A percentile compares a stretch with the other conserved stretches of the same genome.
Conservation (phyloP, 2,113 vertebrate species). For the Phrynocephalus versicolor region DNA sequence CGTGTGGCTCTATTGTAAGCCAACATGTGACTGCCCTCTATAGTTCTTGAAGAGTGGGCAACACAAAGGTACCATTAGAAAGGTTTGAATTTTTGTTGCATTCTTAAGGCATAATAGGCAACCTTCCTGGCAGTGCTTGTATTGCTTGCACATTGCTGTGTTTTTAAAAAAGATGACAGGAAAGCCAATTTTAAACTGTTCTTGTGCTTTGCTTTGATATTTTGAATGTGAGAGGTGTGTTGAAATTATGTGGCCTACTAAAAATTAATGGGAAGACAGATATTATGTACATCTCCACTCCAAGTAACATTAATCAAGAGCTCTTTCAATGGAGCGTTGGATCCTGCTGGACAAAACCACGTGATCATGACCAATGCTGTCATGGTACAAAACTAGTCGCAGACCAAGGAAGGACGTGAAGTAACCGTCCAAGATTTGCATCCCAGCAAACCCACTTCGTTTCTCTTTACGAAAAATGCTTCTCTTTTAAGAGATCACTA, state of each 20-base stretch:
- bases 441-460: no score
- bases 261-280: constrained; percentile 44
- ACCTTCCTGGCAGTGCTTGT: neutral
- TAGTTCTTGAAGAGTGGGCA: constrained; percentile 26
- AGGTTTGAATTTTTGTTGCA: neutral
- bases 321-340: no score
- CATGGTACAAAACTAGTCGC: no score
- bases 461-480: no score
- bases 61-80: neutral
- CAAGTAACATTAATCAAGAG: neutral
- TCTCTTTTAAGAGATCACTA: no score
- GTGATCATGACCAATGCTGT: no score
- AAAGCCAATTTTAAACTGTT: constrained; percentile 31
- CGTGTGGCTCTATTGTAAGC: constrained; percentile 11
- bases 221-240: constrained; percentile 45
- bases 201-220: constrained; percentile 35
- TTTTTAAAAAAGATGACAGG: constrained; percentile 50
- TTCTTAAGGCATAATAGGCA: constrained; percentile 32
- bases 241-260: constrained; percentile 41
- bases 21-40: accelerated
- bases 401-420: no score
- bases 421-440: no score
- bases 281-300: neutral
- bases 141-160: neutral
- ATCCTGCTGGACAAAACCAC: no score